Conservation (phyloP, 2,113 vertebrate species). For the Malurus melanocephalus region DNA sequence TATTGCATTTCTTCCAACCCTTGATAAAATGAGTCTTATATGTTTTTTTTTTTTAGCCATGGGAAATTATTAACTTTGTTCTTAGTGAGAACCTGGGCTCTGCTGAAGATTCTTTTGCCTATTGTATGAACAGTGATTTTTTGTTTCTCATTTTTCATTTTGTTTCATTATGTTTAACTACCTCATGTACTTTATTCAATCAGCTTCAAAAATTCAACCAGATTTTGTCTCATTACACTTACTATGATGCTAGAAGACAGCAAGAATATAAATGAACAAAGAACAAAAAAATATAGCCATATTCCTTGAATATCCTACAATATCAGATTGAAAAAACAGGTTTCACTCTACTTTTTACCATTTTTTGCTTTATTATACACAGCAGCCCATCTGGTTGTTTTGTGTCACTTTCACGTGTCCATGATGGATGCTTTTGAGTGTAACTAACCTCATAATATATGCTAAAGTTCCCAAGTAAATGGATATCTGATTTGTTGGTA, state of each 20-base stretch:
- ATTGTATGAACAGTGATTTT: not conserved
- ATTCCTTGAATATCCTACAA: not conserved
- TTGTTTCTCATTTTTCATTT: not conserved
- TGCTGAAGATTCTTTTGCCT: not conserved
- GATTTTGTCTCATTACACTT: not conserved
- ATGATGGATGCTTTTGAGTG: not conserved
- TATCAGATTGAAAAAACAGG: not conserved
- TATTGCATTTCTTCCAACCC: not conserved
- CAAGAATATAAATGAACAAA: not conserved
- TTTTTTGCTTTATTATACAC: not conserved
- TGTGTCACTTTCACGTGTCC: not conserved
- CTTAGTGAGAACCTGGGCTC: not conserved
- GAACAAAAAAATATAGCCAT: not conserved
- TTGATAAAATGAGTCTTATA: not conserved
- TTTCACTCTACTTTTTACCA: not conserved
- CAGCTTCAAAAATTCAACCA: not conserved
- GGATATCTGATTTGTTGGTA: not conserved
- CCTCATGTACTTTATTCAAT: not conserved
- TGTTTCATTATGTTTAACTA: not conserved
- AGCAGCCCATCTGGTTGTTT: not conserved
- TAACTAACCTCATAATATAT: not conserved
- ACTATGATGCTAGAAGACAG: not conserved
- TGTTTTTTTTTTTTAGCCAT: not conserved
- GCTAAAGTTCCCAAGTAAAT: not conserved
- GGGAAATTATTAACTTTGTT: not conserved